Percentiles rank a stretch among this genome's conserved stretches.
These are phyloP conservation scores for Scophthalmus maximus DNA, from an alignment of 2,113 vertebrate species.

Conservation along the genomic window DNA sequence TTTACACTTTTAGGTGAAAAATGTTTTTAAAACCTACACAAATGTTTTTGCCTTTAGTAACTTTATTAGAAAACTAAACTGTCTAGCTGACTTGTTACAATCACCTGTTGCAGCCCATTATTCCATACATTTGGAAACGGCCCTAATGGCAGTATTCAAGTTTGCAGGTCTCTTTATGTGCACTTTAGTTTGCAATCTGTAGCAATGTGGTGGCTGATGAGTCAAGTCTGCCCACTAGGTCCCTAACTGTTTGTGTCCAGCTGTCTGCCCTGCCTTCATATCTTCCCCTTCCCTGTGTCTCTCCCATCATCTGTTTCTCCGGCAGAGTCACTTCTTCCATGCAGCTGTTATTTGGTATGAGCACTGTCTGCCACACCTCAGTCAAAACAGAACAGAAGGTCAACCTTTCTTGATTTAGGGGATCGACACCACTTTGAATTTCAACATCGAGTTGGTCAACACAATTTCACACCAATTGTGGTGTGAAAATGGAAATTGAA, in stretches of 20 bases:
- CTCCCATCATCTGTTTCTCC: constrained; percentile 52
- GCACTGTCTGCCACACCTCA: constrained; percentile 58
- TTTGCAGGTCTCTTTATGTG: too few species aligned
- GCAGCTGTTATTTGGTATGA: constrained; percentile 69
- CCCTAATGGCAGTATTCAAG: too few species aligned
- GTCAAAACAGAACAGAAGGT: constrained; percentile 61
- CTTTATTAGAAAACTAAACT: too few species aligned
- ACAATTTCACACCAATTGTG: constrained; percentile 29
- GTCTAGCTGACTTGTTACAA: too few species aligned
- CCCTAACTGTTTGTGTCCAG: constrained; percentile 20
- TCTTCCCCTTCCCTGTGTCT: constrained; percentile 9
- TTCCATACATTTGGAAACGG: too few species aligned
- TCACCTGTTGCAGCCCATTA: too few species aligned
- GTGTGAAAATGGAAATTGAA: constrained; percentile 32
- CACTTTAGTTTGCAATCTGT: too few species aligned
- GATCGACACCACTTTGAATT: constrained; percentile 40
- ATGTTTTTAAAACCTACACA: too few species aligned
- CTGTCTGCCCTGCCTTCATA: constrained; percentile 35
- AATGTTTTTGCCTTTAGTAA: too few species aligned
- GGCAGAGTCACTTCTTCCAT: constrained; percentile 61
- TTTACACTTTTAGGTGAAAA: too few species aligned
- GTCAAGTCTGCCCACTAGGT: not conserved
- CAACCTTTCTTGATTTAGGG: constrained; percentile 17
- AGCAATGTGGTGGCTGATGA: too few species aligned
- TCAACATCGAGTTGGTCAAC: constrained; percentile 30